Evolutionary conservation across 2,113 vertebrate species (phyloP), one percentile per base, ranked within the genome.

Genomic region (Formicarius rufipectus): DNA sequence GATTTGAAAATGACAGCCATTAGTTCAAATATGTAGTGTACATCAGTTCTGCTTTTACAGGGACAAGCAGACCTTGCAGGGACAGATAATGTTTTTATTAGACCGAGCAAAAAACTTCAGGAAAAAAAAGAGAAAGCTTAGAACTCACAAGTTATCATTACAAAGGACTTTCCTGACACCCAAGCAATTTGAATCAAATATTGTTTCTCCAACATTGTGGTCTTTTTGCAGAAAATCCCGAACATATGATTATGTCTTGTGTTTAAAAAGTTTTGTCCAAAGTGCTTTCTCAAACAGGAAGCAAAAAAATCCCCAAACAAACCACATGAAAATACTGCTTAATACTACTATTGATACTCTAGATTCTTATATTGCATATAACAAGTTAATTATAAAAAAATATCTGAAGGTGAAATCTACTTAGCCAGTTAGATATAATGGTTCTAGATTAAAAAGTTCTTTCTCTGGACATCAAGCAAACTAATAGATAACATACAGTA

Each of bases 241-340:
- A 16, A 19, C 5, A 14, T 33, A 8, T 1, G 0, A 12, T 39
- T 10, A 30, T 55, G 10, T 5, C 28, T 78, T 40, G 4, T 63
- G 30, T 75, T 66, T 56, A 52, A n/a, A 73, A 49, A 3, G 7
- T 68, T 78, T 90, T 90, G 31, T 53, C n/a, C 27, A 58, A 30
- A 4, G 9, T 71, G 3, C 14, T 69, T 63, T 44, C 28, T 27
- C 7, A 44, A 68, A 69, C 3, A 47, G 42, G 7, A 62, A 83
- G 62, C 47, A 53, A 52, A 42, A 33, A 44, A 20, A 0, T n/a
- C n/a, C 1, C 9, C 1, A 5, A 73, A 44, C 4, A 25, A 59
- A 12, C 4, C 6, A 30, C 6, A 50, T 3, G 58, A 63, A 68
- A 44, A 16, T 23, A 45, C 27, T 55, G 35, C 8, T 63, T 50